Base-by-base conservation (phyloP, 1,140 invertebrate species). In the Rhagoletis zephyria region DNA sequence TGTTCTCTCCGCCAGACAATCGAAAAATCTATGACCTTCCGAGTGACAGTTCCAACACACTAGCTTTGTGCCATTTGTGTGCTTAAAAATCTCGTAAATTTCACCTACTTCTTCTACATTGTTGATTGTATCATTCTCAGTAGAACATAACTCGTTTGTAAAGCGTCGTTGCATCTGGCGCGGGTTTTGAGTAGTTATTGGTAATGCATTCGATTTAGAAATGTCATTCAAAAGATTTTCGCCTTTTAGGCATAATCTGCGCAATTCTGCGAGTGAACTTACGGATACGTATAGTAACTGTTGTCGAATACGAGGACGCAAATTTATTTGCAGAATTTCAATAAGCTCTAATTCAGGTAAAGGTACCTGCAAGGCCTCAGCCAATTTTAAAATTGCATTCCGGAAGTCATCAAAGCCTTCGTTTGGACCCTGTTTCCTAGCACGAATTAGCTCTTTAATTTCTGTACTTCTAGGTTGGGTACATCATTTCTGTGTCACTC, bases 381-480 rank as follows among this genome's bases (percentile, higher is more conserved):
- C 6, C n/a, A 30, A 30, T 30, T 30, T 30, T 30, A 30, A 30
- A 30, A 30, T 30, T 30, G 30, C 30, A 30, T 30, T 67, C n/a
- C 40, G n/a, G 40, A 19, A 67, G 65, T 67, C 65, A n/a, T 67
- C 65, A n/a, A 67, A 67, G n/a, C n/a, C 40, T 42, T 67, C 65
- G 40, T 7, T n/a, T 7, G 16, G 65, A 67, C 65, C 65, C n/a
- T 67, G 65, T n/a, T n/a, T 67, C 16, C 65, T 67, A 67, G 7
- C 65, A 9, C 65, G 65, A n/a, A 67, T 67, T 7, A n/a, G 7
- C n/a, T 67, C 65, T 67, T 67, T 67, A n/a, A 30, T 30, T 30
- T 30, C 30, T 30, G 30, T 30, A 30, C 30, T 30, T 30, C 30
- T 30, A 30, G 30, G 30, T 30, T 30, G 30, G 30, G 30, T 30